Percentiles rank a stretch among this genome's conserved stretches.
Evolutionary conservation across 2,113 vertebrate species (phyloP).

Genomic region (Odocoileus hemionus): DNA sequence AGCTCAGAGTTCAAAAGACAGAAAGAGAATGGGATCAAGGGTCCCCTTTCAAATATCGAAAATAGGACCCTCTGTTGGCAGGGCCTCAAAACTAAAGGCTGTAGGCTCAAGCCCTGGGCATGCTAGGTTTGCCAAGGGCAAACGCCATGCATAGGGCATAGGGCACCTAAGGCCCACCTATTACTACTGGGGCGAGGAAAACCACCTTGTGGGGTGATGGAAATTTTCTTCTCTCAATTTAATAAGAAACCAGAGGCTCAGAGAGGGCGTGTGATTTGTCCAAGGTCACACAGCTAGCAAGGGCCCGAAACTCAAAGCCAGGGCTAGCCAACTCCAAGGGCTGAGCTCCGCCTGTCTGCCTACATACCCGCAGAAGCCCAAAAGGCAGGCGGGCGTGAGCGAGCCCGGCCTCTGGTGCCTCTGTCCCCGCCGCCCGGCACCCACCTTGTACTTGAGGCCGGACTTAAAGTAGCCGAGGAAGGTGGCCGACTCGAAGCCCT

Average conservation of each 20-base stretch:
- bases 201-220: fast-evolving
- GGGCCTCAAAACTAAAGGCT: not conserved
- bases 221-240: not conserved
- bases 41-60: not conserved
- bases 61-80: not conserved
- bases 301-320: not conserved
- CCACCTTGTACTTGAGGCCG: conserved; percentile 96
- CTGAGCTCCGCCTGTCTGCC: not conserved
- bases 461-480: conserved; percentile 98
- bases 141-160: fast-evolving
- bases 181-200: not conserved
- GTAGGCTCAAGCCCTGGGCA: not conserved
- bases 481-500: conserved; percentile 91
- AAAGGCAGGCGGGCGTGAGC: not conserved
- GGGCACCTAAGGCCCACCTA: not conserved
- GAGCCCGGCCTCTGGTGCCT: not conserved
- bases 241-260: not conserved
- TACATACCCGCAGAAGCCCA: not conserved
- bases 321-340: not conserved
- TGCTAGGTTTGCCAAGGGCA: not conserved
- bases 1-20: not conserved
- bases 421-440: not conserved
- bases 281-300: not conserved
- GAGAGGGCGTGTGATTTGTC: not conserved
- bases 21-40: not conserved